Conservation (phyloP, 2,888 invertebrate species). For the Sarcophaga rosellei region DNA sequence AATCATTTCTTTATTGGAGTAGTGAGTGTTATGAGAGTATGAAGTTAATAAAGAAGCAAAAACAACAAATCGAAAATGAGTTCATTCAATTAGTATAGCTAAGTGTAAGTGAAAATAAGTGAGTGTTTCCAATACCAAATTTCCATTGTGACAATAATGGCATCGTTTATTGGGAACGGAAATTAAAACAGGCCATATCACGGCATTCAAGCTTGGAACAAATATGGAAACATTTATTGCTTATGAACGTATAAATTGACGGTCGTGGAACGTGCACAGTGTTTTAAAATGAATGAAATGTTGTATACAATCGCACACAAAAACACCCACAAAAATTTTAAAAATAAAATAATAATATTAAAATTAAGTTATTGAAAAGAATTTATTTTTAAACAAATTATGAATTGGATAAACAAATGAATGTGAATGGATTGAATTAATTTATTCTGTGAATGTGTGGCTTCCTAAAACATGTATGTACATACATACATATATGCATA, state of each 20-base stretch:
- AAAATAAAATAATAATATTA: background rate
- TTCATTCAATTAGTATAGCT: no score
- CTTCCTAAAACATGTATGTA: background rate
- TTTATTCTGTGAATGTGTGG: background rate
- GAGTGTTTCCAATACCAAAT: background rate
- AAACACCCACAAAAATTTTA: constrained; percentile 11
- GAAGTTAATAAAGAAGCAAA: no score
- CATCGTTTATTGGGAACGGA: constrained; percentile 53
- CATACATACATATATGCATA: background rate
- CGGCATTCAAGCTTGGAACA: constrained; percentile 50
- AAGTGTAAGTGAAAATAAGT: background rate
- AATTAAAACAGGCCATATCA: constrained; percentile 54
- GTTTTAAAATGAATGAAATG: constrained; percentile 45
- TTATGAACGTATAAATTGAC: constrained; percentile 54
- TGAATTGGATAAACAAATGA: background rate
- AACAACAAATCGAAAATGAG: no score
- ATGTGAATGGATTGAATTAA: background rate
- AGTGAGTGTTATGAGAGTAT: no score
- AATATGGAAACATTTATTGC: constrained; percentile 63
- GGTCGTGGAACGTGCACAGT: constrained; percentile 57
- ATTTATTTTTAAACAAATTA: background rate
- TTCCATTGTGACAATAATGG: background rate
- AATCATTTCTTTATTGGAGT: no score
- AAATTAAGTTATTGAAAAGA: background rate
- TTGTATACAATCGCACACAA: background rate